Conservation (phyloP, 2,797 vertebrate genomes). For the Natrix natrix region DNA sequence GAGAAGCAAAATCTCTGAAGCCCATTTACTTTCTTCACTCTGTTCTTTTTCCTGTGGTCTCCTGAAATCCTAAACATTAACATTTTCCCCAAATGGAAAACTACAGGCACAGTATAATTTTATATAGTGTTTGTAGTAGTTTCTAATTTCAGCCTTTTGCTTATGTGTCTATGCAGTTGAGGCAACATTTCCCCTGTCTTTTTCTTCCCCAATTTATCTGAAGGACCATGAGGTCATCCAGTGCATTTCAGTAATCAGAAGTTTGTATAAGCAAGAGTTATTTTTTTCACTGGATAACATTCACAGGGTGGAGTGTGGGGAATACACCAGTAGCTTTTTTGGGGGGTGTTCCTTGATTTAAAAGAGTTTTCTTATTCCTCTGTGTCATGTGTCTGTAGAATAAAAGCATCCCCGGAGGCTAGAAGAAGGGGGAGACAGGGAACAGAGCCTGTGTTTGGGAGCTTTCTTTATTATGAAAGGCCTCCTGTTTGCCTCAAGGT, state of each 20-base stretch:
- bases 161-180: not conserved
- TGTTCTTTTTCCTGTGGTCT: slow-evolving; percentile 35
- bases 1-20: slow-evolving; percentile 41
- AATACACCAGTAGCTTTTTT: not conserved
- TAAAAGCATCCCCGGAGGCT: not conserved
- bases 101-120: slow-evolving; percentile 34
- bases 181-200: not conserved
- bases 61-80: slow-evolving; percentile 27
- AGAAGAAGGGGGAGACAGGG: no score
- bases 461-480: not conserved
- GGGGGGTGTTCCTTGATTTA: not conserved
- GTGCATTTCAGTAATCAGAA: slow-evolving; percentile 5
- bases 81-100: slow-evolving; percentile 9
- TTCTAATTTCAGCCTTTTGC: slow-evolving; percentile 34
- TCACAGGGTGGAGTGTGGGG: not conserved
- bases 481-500: not conserved
- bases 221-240: slow-evolving; percentile 3
- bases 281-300: not conserved
- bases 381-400: not conserved
- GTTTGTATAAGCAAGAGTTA: not conserved
- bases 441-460: not conserved
- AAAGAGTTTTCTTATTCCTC: not conserved
- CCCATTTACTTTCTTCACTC: slow-evolving; percentile 39
- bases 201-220: not conserved
- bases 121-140: not conserved